Evolutionary conservation across 1,140 invertebrate genomes (phyloP), one percentile per base, ranked within the genome.

Genomic region (Rhysida immarginata): DNA sequence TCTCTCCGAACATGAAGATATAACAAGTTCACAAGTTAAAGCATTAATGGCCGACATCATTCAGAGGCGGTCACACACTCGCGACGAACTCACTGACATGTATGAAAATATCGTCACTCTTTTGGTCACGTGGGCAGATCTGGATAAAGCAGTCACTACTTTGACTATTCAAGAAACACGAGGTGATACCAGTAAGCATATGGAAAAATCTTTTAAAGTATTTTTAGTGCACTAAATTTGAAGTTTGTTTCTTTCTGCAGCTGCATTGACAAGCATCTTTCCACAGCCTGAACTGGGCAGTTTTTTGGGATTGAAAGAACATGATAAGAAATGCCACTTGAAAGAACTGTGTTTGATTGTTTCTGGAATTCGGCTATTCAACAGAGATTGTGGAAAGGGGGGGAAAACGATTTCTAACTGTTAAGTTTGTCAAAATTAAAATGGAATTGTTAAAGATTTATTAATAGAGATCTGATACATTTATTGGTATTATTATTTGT

Each of bases 231-330:
- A n/a, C n/a, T 35, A 35, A 35, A 35, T 51, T 25, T 26, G 16
- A 11, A 16, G 14, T 27, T 25, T 25, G 13, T 51, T 51, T 26
- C 5, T 26, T 26, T 26, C 26, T 26, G 5, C 26, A 51, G 49
- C 49, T 51, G 49, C 49, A 8, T 51, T 51, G 49, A 21, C 8
- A 27, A 51, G 49, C 21, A 25, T 51, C 3, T 51, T 51, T 26
- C 49, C 49, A 5, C 23, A 27, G 26, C 26, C 49, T 8, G 49
- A 51, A 51, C 13, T 51, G 20, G 49, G 49, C 24, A 26, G 49
- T 51, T 51, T 51, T 27, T 20, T 51, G 8, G 49, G 24, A 8
- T 20, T 51, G 26, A 21, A 51, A 3, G 5, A 51, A 26, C 24
- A 27, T 13, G 26, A 51, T 11, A 51, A 51, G 20, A 25, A 51